Conservation (phyloP, 1,140 invertebrate genomes). For the Centruroides vittatus region DNA sequence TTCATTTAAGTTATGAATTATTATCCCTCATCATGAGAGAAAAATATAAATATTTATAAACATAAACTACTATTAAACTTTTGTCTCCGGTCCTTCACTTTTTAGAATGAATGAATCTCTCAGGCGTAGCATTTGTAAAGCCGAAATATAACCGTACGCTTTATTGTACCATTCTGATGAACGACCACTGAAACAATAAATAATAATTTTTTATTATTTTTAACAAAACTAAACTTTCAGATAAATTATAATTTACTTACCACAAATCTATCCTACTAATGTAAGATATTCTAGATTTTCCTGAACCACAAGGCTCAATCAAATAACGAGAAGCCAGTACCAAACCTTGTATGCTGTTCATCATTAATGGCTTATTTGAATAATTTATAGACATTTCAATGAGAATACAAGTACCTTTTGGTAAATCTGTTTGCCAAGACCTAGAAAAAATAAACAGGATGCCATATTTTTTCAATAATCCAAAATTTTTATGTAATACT, state of each 20-base stretch:
- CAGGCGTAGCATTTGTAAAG: constrained; percentile 61
- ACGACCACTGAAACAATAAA: constrained; percentile 46
- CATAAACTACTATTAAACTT: constrained; percentile 39
- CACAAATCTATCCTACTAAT: constrained; percentile 67
- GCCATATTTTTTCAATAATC: too few relatives aligned
- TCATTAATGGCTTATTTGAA: constrained; percentile 47
- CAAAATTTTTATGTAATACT: too few relatives aligned
- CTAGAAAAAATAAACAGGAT: constrained; percentile 14
- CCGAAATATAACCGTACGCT: constrained; percentile 72
- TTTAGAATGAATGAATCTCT: constrained; percentile 67
- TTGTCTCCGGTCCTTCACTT: constrained; percentile 52
- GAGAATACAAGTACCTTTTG: constrained; percentile 61
- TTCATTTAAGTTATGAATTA: too few relatives aligned
- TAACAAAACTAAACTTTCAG: too few relatives aligned
- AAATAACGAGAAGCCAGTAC: constrained; percentile 78
- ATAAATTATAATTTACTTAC: too few relatives aligned
- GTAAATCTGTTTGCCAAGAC: constrained; percentile 62
- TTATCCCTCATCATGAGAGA: too few relatives aligned
- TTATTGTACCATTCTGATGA: constrained; percentile 91
- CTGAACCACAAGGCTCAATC: constrained; percentile 82
- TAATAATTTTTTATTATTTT: too few relatives aligned
- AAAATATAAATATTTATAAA: too few relatives aligned
- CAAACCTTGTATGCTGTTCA: constrained; percentile 63
- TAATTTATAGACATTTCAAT: constrained; percentile 80
- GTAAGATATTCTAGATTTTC: constrained; percentile 76